Evolutionary conservation across 2,888 invertebrate genomes (phyloP).

Genomic region (Nomada hirtipes): DNA sequence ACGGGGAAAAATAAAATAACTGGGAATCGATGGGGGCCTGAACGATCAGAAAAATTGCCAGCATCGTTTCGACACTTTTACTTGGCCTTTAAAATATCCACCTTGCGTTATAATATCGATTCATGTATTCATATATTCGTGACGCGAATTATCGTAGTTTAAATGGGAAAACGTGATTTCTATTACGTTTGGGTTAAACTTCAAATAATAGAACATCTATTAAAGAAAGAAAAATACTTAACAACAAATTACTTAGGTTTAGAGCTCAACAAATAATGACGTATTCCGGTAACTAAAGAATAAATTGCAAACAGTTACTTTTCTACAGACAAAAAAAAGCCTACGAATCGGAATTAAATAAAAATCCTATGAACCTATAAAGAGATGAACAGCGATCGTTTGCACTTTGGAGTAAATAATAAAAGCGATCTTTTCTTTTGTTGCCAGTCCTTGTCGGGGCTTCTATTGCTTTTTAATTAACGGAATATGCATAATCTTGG

Average conservation of each 20-base stretch:
- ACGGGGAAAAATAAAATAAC: constrained; percentile 1
- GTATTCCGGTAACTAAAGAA: background rate
- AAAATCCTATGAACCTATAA: background rate
- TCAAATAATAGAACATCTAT: too few relatives aligned
- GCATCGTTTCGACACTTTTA: constrained; percentile 1
- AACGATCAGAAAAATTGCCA: constrained; percentile 21
- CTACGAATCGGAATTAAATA: background rate
- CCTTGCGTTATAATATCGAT: background rate
- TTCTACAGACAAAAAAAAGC: background rate
- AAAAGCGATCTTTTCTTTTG: background rate
- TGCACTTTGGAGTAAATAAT: background rate
- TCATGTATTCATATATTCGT: background rate
- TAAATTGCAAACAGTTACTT: background rate
- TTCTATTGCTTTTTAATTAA: constrained; percentile 41
- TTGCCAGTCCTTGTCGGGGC: background rate
- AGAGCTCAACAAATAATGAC: too few relatives aligned
- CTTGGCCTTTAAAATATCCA: background rate
- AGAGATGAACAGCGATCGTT: background rate
- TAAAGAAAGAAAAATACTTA: too few relatives aligned
- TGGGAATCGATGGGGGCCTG: constrained; percentile 23
- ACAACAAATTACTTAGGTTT: too few relatives aligned
- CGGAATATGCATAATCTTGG: constrained; percentile 48
- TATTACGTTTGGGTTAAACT: background rate
- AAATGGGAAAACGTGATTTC: background rate
- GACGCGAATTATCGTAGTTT: background rate